Base-by-base conservation (phyloP, 2,888 invertebrate genomes). In the Orchesella flavescens region DNA sequence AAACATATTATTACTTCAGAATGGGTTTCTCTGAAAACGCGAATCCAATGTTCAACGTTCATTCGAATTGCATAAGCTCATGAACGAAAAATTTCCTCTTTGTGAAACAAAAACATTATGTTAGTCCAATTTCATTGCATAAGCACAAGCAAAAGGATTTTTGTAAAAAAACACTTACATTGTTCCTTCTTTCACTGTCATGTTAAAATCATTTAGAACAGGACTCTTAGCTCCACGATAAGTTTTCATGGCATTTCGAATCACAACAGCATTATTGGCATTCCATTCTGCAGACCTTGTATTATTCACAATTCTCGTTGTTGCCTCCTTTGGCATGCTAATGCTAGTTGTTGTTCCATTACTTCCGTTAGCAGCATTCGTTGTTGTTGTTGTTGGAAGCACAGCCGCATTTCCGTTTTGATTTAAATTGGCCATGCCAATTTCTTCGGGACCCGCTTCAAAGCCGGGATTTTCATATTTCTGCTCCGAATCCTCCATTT, bases 231-330 rank as follows among this genome's bases (percentile, higher is more conserved):
- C 85, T 10, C 79, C 81, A 1, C 84, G 61, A 57, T 84, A 84
- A 1, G 80, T 86, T 84, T 85, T 85, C 81, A 81, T 85, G 5
- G 84, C 83, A 66, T 84, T 85, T 12, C 83, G 83, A 46, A 85
- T 83, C 0, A 83, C 76, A 17, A 85, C 85, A 46, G 85, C 85
- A 23, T 83, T 85, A 66, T 85, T 85, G 0, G 79, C 34, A 46
- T 73, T 79, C 74, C 78, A 83, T 66, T 83, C 83, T 21, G 79
- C 43, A 4, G 82, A 53, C 43, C 73, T 78, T 55, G 83, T 83
- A 53, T 85, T 83, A 55, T 85, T 85, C 53, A 83, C 78, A 53
- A 83, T 85, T 65, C 78, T 71, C 9, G 78, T 66, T 13, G 85
- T 61, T 9, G 82, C 61, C 1, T 82, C 82, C 57, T 69, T 75